A percentile compares a stretch with the other conserved stretches of the same genome.
These are phyloP conservation scores for Ophiodon elongatus DNA, from an alignment of 2,113 vertebrate species.

Conservation along the genomic window DNA sequence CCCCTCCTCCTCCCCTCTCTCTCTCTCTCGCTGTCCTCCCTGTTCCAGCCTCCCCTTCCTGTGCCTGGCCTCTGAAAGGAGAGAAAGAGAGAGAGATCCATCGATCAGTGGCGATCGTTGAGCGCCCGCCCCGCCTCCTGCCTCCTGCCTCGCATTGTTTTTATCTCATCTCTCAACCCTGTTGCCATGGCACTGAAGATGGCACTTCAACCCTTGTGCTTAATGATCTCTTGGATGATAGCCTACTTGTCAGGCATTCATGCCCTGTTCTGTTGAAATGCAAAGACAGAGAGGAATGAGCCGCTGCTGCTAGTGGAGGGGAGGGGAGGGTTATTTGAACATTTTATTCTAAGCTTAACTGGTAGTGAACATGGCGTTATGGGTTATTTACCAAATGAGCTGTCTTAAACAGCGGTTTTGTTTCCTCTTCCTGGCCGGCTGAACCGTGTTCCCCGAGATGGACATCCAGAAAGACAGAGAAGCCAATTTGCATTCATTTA, in stretches of 20 bases:
- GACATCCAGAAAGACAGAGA: slow-evolving; percentile 68
- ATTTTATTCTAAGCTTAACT: slow-evolving; percentile 70
- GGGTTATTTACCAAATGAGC: slow-evolving; percentile 72
- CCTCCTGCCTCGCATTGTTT: slow-evolving; percentile 85
- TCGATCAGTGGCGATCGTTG: slow-evolving; percentile 84
- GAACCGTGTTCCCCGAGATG: slow-evolving; percentile 59
- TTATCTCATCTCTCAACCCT: slow-evolving; percentile 86
- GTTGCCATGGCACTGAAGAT: slow-evolving; percentile 88
- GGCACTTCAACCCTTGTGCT: slow-evolving; percentile 87
- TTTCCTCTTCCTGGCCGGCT: slow-evolving; percentile 29
- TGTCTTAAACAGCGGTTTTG: slow-evolving; percentile 55
- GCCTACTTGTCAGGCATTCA: slow-evolving; percentile 86
- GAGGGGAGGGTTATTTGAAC: slow-evolving; percentile 62
- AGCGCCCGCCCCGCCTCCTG: slow-evolving; percentile 73
- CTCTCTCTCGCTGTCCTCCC: slow-evolving; percentile 40
- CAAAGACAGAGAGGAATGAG: slow-evolving; percentile 70
- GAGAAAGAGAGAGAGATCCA: slow-evolving; percentile 65
- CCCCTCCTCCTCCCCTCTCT: not conserved
- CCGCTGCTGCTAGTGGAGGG: slow-evolving; percentile 24
- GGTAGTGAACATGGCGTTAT: slow-evolving; percentile 61
- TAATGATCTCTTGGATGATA: slow-evolving; percentile 90
- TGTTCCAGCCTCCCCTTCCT: slow-evolving; percentile 53
- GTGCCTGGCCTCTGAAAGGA: slow-evolving; percentile 60
- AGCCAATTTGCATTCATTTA: slow-evolving; percentile 78
- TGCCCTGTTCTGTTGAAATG: slow-evolving; percentile 79